A percentile compares a stretch with the other conserved stretches of the same genome.
Evolutionary conservation across 2,888 invertebrate species (phyloP).

Genomic region (Phasia obesa): DNA sequence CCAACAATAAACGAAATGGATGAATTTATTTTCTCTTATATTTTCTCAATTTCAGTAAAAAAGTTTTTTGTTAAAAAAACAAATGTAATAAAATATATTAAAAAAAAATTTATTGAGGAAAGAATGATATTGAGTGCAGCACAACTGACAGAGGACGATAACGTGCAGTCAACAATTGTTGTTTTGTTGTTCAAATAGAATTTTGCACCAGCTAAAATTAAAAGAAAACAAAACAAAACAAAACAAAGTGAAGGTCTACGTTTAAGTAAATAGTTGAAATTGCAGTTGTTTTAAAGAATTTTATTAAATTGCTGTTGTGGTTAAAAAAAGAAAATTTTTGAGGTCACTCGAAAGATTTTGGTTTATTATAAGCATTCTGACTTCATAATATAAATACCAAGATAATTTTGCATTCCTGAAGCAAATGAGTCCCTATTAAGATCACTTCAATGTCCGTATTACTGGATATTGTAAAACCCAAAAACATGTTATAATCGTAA

Average conservation of each 20-base stretch:
- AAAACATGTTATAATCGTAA: too few species aligned
- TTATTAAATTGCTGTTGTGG: neutral
- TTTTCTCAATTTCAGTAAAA: constrained; percentile 14
- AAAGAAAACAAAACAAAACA: constrained; percentile 1
- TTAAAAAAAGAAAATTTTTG: neutral
- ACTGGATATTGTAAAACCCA: too few species aligned
- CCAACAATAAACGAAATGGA: constrained; percentile 11
- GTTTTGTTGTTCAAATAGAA: constrained; percentile 13
- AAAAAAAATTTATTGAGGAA: neutral
- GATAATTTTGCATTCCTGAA: too few species aligned
- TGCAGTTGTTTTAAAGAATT: neutral
- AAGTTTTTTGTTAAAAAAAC: constrained; percentile 32
- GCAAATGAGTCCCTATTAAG: too few species aligned
- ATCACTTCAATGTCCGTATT: too few species aligned
- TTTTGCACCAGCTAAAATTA: neutral
- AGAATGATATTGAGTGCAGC: constrained; percentile 9
- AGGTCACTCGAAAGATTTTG: neutral
- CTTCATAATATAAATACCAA: too few species aligned
- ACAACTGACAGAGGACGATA: constrained; percentile 29
- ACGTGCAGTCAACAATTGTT: constrained; percentile 44
- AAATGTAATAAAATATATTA: constrained; percentile 46
- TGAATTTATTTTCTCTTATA: constrained; percentile 14
- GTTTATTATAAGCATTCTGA: too few species aligned
- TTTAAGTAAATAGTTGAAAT: constrained; percentile 15
- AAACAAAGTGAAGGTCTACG: constrained; percentile 14